A percentile compares a stretch with the other conserved stretches of the same genome.
Evolutionary conservation across 2,888 invertebrate genomes (phyloP).

Genomic region (Rambutsinella grinnellia): DNA sequence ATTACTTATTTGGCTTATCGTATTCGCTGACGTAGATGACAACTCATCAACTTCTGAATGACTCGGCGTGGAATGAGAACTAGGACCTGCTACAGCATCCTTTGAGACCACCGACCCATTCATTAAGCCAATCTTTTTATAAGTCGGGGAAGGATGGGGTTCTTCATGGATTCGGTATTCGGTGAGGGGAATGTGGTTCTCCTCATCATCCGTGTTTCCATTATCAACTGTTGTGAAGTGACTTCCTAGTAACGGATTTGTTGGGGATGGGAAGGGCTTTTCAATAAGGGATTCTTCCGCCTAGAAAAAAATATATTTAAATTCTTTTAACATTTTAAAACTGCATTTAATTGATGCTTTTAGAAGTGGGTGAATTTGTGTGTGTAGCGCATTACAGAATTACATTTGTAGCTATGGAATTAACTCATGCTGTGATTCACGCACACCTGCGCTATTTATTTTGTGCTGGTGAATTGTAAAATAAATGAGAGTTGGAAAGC

Average conservation of each 20-base stretch:
- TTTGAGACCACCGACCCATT: slow-evolving; percentile 42
- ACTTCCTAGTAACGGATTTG: slow-evolving; percentile 60
- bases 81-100: slow-evolving; percentile 33
- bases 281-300: slow-evolving; percentile 54
- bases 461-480: no score
- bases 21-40: slow-evolving; percentile 16
- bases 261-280: slow-evolving; percentile 54
- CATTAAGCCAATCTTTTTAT: slow-evolving; percentile 55
- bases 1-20: slow-evolving; percentile 28
- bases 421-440: no score
- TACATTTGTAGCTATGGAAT: no score
- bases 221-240: slow-evolving; percentile 28
- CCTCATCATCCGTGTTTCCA: slow-evolving; percentile 17
- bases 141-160: slow-evolving; percentile 24
- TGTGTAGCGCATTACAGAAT: no score
- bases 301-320: slow-evolving; percentile 30
- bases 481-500: no score
- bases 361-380: no score
- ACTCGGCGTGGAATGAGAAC: slow-evolving; percentile 22
- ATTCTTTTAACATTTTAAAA: no score
- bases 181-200: slow-evolving; percentile 20
- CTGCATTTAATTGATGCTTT: no score
- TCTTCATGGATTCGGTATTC: slow-evolving; percentile 20
- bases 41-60: slow-evolving; percentile 8
- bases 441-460: no score